Evolutionary conservation across 2,888 invertebrate species (phyloP), one percentile per base, ranked within the genome.

Genomic region (Leptinotarsa rubiginosa): DNA sequence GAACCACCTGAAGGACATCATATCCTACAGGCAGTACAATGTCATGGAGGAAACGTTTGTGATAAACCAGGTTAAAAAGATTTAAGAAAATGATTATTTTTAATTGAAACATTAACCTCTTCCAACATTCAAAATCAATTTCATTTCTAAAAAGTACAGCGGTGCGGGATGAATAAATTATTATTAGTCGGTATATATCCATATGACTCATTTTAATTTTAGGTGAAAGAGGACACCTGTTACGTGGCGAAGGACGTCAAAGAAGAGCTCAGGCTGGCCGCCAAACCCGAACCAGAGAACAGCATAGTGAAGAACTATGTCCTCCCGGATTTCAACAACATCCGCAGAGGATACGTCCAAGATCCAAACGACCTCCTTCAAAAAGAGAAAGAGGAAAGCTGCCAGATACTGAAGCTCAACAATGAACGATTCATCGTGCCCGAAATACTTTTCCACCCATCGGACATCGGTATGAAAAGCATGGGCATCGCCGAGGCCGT

Each of bases 31-130:
- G 59, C 98, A 99, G 85, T 88, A 99, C 64, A 97, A 99, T 89
- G 98, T 99, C 0, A 97, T 98, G 97, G 98, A 99, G 86, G 99
- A 99, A 88, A 97, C 98, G 0, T 97, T 96, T 88, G 97, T 99
- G 0, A 97, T 99, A 65, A 99, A 99, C 88, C 98, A 99, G 89
- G 95, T 41, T 10, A 12, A 12, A 10, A 0, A 41, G 41, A 41
- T 41, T 41, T 41, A 41, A 41, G 10, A 12, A 41, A 41, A 31
- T 31, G 1, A 31, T 31, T 31, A 31, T 31, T 31, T 31, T 1
- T 1, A 31, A 31, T 31, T 31, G 7, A 31, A 31, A 31, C 31
- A 31, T 7, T 31, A 25, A 25, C 25, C 31, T 41, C 2, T 41
- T 41, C 10, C 41, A 41, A 3, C 0, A 31, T 7, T 31, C 31